Base-by-base conservation (phyloP, 2,113 vertebrate genomes). In the Oncorhynchus gorbuscha region DNA sequence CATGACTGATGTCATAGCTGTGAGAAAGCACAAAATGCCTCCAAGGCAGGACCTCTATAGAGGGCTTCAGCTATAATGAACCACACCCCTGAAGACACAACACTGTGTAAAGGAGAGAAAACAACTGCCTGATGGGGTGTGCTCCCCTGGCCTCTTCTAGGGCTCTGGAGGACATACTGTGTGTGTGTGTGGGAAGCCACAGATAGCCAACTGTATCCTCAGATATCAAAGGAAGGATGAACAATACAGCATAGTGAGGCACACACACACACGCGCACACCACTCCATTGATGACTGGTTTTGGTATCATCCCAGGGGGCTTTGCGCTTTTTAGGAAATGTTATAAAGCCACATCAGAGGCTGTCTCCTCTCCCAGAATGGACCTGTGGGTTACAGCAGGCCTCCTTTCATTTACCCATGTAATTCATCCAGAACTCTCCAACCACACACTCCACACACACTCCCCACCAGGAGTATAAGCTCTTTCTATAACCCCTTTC, bases 311-410 rank as follows among this genome's bases (percentile, higher is more conserved):
- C 83, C 87, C 86, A 90, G 81, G 83, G 89, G 82, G 86, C 81
- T 72, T 81, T 84, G 83, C 83, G 80, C 86, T 88, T 86, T 83
- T 76, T 67, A 75, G 89, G 84, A 87, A 89, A 67, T 55, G 73
- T 55, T 87, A 84, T 88, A 51, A 75, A 86, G 88, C 90, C 91
- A 92, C 90, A 90, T 92, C 88, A 91, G 84, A 90, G 87, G 74
- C 3, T 73, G 74, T 76, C 22, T 20, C 73, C 48, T 28, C 71
- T 51, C 64, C 22, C 45, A 30, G 75, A 85, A 79, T 81, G 86
- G 87, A 85, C 81, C 84, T 87, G 84, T 88, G 84, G 87, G 83
- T 84, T 84, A 84, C 87, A 84, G 75, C 84, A 84, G 85, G 90
- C 83, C 89, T 89, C 84, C 80, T 87, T 80, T 90, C 86, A 87